Conservation (phyloP, 2,113 vertebrate species). For the Galbula dea region DNA sequence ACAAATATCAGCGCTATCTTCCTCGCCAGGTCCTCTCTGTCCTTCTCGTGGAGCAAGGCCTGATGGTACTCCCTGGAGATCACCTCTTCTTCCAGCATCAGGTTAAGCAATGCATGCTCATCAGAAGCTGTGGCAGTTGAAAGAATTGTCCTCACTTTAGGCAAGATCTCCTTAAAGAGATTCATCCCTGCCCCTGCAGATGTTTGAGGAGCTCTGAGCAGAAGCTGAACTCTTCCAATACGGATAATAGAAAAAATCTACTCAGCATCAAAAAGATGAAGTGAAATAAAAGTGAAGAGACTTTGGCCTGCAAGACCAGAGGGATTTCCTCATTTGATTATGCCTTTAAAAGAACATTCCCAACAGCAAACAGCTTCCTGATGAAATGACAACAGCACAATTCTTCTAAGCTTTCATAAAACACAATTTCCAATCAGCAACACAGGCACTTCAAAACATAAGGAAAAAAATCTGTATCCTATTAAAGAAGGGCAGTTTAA, state of each 20-base stretch:
- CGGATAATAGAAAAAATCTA: neutral
- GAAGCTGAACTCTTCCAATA: neutral
- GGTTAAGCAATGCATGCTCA: slow-evolving; percentile 55
- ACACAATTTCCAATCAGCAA: neutral
- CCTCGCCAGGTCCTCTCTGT: slow-evolving; percentile 71
- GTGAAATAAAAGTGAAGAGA: slow-evolving; percentile 47
- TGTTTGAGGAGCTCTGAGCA: neutral
- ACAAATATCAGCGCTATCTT: slow-evolving; percentile 75
- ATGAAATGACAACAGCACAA: neutral
- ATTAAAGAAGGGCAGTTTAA: neutral
- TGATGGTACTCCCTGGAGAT: slow-evolving; percentile 76
- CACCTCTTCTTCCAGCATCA: slow-evolving; percentile 67
- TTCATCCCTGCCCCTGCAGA: slow-evolving; percentile 60
- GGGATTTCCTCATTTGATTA: slow-evolving; percentile 64
- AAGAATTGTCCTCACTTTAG: slow-evolving; percentile 59
- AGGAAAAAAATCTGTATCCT: neutral
- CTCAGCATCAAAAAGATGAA: slow-evolving; percentile 64
- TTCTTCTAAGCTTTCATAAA: neutral
- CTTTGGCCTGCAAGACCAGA: neutral
- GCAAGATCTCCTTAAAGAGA: slow-evolving; percentile 75
- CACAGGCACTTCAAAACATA: neutral
- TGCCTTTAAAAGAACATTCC: neutral
- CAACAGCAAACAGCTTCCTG: neutral
- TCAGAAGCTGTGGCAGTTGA: slow-evolving; percentile 31
- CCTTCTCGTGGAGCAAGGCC: slow-evolving; percentile 59